Evolutionary conservation across 1,140 invertebrate species (phyloP), one percentile per base, ranked within the genome.

Genomic region (Plutomurus gul): DNA sequence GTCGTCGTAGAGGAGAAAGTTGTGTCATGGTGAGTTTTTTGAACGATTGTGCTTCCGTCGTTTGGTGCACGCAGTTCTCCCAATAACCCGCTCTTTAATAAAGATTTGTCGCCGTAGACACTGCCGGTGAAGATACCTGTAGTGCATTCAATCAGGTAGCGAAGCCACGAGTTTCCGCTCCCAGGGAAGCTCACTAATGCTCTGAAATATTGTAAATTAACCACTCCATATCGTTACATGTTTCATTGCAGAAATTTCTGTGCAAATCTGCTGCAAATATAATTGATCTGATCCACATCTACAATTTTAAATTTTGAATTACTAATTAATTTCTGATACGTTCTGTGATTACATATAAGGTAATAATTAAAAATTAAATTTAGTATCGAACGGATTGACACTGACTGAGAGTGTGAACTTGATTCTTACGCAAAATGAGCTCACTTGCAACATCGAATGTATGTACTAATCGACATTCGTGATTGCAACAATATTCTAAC

Each of bases 141-240:
- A 40, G 20, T 56, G 1, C 73, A 51, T 47, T 82, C 81, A 8
- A 82, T 65, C 30, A 82, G 22, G 70, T 79, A 79, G 10, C 81
- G 73, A 8, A 79, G 13, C 82, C 79, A 81, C 13, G 79, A 81
- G 60, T 83, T 80, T 13, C 80, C 82, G n/a, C 71, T 78, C 22
- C 82, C 82, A 20, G 82, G 82, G 70, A 77, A 83, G 51, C 82
- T 83, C 10, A 81, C 80, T 27, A 83, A 70, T 51, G 82, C 82
- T 33, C 82, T 83, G 39, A 20, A 56, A 71, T 27, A n/a, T n/a
- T n/a, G n/a, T 71, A 30, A 77, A 37, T 27, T 0, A 36, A 25
- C 20, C 10, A 56, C 8, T 11, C 10, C 20, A 13, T 20, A 56
- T 56, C 10, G n/a, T n/a, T n/a, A n/a, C n/a, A n/a, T n/a, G n/a